Conservation (phyloP, 2,797 vertebrate species). For the Lacerta viridis region DNA sequence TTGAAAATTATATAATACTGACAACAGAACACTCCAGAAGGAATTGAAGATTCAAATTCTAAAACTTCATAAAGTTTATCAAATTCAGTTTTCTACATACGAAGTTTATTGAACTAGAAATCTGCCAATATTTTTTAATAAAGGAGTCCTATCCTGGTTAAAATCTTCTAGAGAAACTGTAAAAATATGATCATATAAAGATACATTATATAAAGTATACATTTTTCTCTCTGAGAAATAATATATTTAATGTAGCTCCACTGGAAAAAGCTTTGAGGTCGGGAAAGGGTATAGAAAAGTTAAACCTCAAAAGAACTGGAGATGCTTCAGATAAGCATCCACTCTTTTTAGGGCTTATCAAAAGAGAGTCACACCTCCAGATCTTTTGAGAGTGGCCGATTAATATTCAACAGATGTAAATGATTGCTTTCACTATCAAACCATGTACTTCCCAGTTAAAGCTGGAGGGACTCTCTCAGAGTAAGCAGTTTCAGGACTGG, state of each 20-base stretch:
- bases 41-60: background rate
- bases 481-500: background rate
- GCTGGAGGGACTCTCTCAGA: background rate
- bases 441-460: slow-evolving; percentile 15
- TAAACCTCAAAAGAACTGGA: slow-evolving; percentile 39
- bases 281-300: background rate
- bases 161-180: background rate
- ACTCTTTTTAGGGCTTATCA: slow-evolving; percentile 37
- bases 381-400: slow-evolving; percentile 30
- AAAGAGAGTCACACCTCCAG: slow-evolving; percentile 34
- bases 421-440: background rate
- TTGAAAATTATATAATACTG: background rate
- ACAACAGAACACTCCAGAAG: background rate
- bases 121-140: background rate
- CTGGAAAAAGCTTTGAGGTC: background rate
- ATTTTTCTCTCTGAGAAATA: background rate
- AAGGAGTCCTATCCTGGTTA: background rate
- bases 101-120: background rate
- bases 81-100: background rate
- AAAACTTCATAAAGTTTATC: background rate
- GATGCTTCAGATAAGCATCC: slow-evolving; percentile 54
- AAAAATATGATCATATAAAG: background rate
- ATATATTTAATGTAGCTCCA: slow-evolving; percentile 23
- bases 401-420: slow-evolving; percentile 1
- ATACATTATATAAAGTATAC: background rate